A percentile compares a stretch with the other conserved stretches of the same genome.
These are phyloP conservation scores for Drosophila cognata DNA, from an alignment of 2,888 invertebrate species.

Conservation along the genomic window DNA sequence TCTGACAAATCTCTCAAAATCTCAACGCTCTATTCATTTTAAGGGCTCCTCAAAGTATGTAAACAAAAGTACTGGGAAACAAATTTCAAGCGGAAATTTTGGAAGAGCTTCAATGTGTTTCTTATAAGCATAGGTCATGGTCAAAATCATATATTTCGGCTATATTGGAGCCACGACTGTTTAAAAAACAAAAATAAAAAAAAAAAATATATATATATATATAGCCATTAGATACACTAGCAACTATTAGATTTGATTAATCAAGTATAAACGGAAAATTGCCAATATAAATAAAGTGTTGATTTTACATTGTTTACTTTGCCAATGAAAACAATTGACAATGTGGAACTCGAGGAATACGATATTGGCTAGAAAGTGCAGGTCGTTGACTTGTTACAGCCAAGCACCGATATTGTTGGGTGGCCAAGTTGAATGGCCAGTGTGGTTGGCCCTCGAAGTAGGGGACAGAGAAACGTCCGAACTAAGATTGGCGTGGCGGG, in stretches of 20 bases:
- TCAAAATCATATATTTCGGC: not conserved
- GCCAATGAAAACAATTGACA: not conserved
- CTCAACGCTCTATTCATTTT: not conserved
- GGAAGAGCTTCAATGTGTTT: not conserved
- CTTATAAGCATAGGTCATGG: slow-evolving; percentile 22
- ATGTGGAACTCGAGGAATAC: not conserved
- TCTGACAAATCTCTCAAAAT: not conserved
- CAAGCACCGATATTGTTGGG: slow-evolving; percentile 13
- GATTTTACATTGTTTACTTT: not conserved
- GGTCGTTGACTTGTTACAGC: not conserved
- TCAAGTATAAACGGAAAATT: not conserved
- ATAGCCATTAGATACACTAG: not conserved
- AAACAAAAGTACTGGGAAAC: not conserved
- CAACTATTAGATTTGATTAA: not conserved
- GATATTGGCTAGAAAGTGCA: not conserved
- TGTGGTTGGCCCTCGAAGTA: not conserved
- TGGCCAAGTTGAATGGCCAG: slow-evolving; percentile 46
- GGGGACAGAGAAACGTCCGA: not conserved
- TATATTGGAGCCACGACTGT: not conserved
- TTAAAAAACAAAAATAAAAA: not conserved
- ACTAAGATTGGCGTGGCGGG: not conserved
- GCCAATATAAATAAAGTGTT: not conserved
- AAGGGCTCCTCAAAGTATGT: not conserved
- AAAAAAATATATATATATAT: not conserved
- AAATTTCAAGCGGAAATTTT: not conserved